Evolutionary conservation across 2,888 invertebrate genomes (phyloP), one percentile per base, ranked within the genome.

Genomic region (Polia nebulosa): DNA sequence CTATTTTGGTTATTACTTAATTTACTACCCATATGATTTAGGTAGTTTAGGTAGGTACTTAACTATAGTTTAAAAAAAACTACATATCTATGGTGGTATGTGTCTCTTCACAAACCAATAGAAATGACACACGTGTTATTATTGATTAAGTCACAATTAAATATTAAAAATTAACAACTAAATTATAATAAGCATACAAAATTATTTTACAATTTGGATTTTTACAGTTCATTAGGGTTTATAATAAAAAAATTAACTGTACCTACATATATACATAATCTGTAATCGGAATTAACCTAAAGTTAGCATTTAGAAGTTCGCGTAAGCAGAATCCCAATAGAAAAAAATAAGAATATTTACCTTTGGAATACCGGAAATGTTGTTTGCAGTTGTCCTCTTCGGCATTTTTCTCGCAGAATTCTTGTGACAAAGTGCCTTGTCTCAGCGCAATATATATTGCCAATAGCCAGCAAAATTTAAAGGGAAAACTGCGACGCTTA

Each of bases 401-500:
- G 3, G 83, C 70, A 58, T 88, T 74, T 66, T 88, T 89, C 7
- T 78, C 81, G 76, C 93, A 93, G 71, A 87, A 92, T 67, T 91
- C 91, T 86, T 92, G 86, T 49, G 90, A 86, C 4, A 72, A 66
- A 22, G 85, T 87, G 25, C 86, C 86, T 3, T 87, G 82, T 34
- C 83, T 83, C 7, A 91, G 74, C 3, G 89, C 88, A 62, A 91
- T 80, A 39, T 88, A 73, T 59, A 91, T 86, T 3, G 90, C 88
- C n/a, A 92, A 59, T 3, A 89, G 83, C 89, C 87, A 91, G 76
- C 88, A 88, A 83, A 87, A 91, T 88, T 90, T 89, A 41, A 89
- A 51, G 9, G 88, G 89, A 53, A 89, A 88, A 72, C 88, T 85
- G 34, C 87, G 87, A 63, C 89, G 89, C 79, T 87, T 85, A 61